Base-by-base conservation (phyloP, 2,113 vertebrate species). In the Neogale vison region DNA sequence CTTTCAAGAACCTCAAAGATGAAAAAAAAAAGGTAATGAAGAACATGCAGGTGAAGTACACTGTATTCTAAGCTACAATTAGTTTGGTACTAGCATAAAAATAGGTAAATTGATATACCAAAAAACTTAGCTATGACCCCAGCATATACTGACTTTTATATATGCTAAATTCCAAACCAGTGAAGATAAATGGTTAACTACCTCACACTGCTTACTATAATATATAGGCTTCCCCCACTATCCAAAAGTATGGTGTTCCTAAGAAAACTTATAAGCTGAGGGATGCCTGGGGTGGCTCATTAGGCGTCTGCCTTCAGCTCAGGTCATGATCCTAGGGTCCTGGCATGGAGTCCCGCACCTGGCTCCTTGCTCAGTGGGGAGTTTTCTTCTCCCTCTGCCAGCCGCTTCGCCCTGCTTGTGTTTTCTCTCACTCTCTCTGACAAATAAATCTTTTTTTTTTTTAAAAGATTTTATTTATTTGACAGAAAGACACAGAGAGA, bases 161-260 rank as follows among this genome's bases (percentile, higher is more conserved):
- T 65, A 59, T 12, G 36, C 26, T 72, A 95, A 91, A 93, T 84
- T 80, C 45, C 26, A 93, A 84, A 83, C 59, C 71, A 76, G 6
- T 94, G 57, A 63, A 65, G 55, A 96, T 80, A 96, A 95, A 88
- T 80, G 42, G 61, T 83, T 87, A 55, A 67, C 92, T 61, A 83
- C 72, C 29, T 77, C 47, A 79, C 4, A 39, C n/a, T 95, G 42
- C 24, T 91, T 90, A 71, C 11, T 59, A 29, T 81, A 84, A 95
- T n/a, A 52, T 23, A 31, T 15, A 77, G 45, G 26, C 31, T 77
- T 50, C 45, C 45, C 74, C 74, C 26, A 77, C 13, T 50, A 77
- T 50, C 74, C 15, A 18, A 50, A 50, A 77, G 45, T 50, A 50
- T 17, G 47, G 45, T 8, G 45, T 77, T 77, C 45, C 17, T 50